Evolutionary conservation across 2,888 invertebrate species (phyloP).

Genomic region (Lasioglossum marginatum): DNA sequence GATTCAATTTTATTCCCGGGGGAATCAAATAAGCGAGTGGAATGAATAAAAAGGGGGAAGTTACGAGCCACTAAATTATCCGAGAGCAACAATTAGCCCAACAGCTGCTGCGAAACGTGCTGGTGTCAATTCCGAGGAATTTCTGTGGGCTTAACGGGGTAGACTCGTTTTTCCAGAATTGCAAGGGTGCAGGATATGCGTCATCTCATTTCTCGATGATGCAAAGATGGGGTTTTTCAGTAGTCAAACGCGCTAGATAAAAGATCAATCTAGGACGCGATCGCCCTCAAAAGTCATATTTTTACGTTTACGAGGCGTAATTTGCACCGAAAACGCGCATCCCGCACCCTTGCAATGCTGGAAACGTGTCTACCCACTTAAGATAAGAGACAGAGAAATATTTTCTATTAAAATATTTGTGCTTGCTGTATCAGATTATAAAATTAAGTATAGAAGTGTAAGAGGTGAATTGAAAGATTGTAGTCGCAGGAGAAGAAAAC

Average conservation of each 20-base stretch:
- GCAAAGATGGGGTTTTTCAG: too few species aligned
- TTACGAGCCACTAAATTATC: constrained; percentile 51
- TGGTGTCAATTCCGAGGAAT: constrained; percentile 39
- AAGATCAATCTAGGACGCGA: too few species aligned
- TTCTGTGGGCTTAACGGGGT: background rate
- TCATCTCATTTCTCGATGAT: too few species aligned
- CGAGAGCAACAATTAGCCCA: constrained; percentile 10
- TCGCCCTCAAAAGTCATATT: too few species aligned
- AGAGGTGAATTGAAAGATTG: background rate
- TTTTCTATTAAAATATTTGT: background rate
- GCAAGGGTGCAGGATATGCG: too few species aligned
- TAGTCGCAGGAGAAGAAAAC: background rate
- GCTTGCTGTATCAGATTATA: background rate
- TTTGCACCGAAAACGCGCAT: too few species aligned
- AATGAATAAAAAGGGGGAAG: constrained; percentile 40
- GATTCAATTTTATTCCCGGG: constrained; percentile 45
- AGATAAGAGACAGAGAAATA: background rate
- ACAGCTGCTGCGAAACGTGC: constrained; percentile 28
- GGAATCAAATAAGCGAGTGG: constrained; percentile 8
- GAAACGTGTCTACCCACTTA: too few species aligned
- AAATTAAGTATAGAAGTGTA: background rate
- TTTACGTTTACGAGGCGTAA: too few species aligned
- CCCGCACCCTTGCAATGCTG: too few species aligned
- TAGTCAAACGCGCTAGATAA: too few species aligned
- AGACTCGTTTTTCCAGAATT: too few species aligned